phyloP scores from a whole-genome alignment of 2,113 vertebrate genomes.

The Formicarius rufipectus region DNA sequence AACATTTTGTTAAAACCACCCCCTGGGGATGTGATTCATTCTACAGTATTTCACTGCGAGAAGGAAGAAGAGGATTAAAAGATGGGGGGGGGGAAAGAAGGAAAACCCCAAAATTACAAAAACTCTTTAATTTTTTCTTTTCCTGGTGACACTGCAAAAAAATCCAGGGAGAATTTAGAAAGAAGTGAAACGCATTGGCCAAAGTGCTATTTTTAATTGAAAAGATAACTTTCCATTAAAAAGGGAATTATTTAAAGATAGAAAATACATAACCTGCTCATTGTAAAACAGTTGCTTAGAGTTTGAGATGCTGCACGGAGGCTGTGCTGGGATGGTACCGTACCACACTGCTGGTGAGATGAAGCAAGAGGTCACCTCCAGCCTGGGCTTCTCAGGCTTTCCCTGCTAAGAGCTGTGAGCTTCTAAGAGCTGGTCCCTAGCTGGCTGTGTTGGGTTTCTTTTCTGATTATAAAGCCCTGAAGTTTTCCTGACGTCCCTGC shows the following conservation, averaged over 20 bases:
- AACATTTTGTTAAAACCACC: not conserved
- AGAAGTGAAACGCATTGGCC: not conserved
- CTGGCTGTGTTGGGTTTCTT: not conserved
- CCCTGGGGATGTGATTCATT: not conserved
- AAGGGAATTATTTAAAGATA: not conserved
- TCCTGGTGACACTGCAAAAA: not conserved
- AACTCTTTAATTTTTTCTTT: not conserved
- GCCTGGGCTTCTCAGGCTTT: not conserved
- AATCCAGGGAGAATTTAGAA: not conserved
- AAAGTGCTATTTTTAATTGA: not conserved
- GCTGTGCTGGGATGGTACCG: not conserved
- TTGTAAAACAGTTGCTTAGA: not conserved
- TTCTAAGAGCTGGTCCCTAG: not conserved
- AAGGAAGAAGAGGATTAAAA: not conserved
- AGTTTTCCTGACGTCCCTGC: not conserved
- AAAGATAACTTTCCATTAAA: not conserved
- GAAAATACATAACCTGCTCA: not conserved
- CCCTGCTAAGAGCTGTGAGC: not conserved
- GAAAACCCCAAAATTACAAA: not conserved
- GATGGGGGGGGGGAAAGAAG: not conserved
- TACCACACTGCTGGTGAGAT: rapidly evolving
- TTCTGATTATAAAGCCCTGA: not conserved
- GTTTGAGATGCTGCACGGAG: not conserved
- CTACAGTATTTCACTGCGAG: not conserved
- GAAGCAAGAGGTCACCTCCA: not conserved